Conservation (phyloP, 2,888 invertebrate genomes). For the Plebejus melissa region DNA sequence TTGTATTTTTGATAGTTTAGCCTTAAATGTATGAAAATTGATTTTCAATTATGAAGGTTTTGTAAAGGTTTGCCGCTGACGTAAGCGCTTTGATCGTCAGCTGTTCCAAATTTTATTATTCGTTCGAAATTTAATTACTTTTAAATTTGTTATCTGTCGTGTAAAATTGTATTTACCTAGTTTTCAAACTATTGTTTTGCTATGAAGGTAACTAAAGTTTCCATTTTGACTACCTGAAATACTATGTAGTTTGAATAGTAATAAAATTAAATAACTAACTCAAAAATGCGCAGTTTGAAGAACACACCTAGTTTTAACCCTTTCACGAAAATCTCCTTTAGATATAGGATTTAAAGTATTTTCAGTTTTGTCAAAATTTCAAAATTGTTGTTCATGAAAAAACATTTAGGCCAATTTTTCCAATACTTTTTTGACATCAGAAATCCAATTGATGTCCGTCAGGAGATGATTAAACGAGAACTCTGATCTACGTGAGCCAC, state of each 20-base stretch:
- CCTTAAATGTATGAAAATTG: background rate
- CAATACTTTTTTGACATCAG: background rate
- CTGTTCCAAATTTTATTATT: background rate
- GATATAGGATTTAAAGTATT: too few species aligned
- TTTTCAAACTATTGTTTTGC: background rate
- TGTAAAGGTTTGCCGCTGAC: background rate
- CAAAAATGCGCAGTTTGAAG: too few species aligned
- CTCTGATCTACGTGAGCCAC: background rate
- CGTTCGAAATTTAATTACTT: conserved; percentile 2
- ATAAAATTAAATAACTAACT: too few species aligned
- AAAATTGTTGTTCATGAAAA: background rate
- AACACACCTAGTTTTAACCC: too few species aligned
- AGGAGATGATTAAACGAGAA: background rate
- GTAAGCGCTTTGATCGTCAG: background rate
- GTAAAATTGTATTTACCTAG: background rate
- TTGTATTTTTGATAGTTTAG: background rate
- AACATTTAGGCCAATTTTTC: background rate
- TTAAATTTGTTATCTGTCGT: background rate
- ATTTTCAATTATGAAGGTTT: background rate
- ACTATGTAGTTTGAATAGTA: too few species aligned
- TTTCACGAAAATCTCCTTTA: too few species aligned
- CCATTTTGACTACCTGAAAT: too few species aligned
- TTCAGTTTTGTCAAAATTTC: too few species aligned
- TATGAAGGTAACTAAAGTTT: too few species aligned
- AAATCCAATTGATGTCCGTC: conserved; percentile 2